These are phyloP conservation scores for Pristionchus pacificus DNA, from an alignment of 1,140 invertebrate species.

Conservation along the genomic window DNA sequence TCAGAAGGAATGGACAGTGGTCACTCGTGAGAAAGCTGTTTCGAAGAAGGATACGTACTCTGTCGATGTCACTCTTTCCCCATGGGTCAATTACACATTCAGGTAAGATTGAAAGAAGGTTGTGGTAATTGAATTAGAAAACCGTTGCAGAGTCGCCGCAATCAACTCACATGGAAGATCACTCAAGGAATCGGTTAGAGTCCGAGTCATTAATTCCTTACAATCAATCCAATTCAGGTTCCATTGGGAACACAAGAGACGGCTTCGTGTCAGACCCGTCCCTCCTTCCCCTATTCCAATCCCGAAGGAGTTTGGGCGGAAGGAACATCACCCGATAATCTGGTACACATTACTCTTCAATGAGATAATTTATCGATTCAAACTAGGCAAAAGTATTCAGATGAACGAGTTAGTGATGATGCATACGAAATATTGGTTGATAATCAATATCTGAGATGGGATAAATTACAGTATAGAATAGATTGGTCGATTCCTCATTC, in stretches of 20 bases:
- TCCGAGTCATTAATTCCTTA: conserved; percentile 72
- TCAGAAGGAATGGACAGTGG: conserved; percentile 81
- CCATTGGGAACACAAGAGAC: conserved; percentile 62
- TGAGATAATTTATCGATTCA: no score
- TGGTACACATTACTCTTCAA: neutral
- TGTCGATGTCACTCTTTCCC: conserved; percentile 47
- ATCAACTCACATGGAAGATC: conserved; percentile 87
- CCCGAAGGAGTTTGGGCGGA: conserved; percentile 26
- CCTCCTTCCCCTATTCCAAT: conserved; percentile 48
- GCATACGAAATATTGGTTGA: no score
- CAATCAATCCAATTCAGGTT: conserved; percentile 70
- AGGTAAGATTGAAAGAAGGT: no score
- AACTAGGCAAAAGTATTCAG: no score
- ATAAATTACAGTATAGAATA: no score
- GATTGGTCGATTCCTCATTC: no score
- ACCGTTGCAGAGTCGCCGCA: conserved; percentile 83
- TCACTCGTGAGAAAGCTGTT: conserved; percentile 63
- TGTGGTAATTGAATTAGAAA: no score
- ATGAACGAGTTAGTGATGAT: no score
- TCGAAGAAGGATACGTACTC: conserved; percentile 41
- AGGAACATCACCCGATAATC: conserved; percentile 30
- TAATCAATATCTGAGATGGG: no score
- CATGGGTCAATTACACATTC: conserved; percentile 85
- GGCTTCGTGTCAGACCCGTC: conserved; percentile 35
- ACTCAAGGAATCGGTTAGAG: conserved; percentile 76